Conservation (phyloP, 2,888 invertebrate genomes). For the Andrena hattorfiana region DNA sequence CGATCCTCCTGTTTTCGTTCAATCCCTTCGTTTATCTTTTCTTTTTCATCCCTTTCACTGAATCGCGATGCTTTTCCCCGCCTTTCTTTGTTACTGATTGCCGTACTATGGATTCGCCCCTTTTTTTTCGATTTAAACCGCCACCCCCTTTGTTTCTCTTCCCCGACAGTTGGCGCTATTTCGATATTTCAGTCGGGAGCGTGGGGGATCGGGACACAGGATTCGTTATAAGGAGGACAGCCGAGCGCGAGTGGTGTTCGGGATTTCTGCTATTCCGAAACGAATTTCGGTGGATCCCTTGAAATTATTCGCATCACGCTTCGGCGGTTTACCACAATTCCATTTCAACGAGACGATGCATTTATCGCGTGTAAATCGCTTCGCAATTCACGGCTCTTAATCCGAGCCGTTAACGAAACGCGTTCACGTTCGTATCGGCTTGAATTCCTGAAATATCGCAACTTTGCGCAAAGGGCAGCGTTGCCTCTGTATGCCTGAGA, state of each 20-base stretch:
- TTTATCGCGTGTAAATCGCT: background rate
- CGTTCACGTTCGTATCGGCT: slow-evolving; percentile 21
- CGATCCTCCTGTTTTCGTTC: slow-evolving; percentile 43
- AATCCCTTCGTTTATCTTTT: slow-evolving; percentile 10
- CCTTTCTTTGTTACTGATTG: background rate
- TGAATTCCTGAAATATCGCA: slow-evolving; percentile 52
- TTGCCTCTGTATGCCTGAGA: slow-evolving; percentile 15
- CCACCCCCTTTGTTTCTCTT: background rate
- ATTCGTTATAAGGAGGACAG: background rate
- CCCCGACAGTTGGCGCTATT: background rate
- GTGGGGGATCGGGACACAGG: background rate
- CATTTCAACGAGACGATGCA: background rate
- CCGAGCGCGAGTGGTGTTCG: background rate
- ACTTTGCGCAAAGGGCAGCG: slow-evolving; percentile 22
- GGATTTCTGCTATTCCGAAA: background rate
- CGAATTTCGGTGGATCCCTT: background rate
- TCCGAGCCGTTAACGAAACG: slow-evolving; percentile 25
- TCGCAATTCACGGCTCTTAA: background rate
- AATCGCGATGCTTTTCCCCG: background rate
- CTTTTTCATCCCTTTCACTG: background rate
- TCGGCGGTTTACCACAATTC: background rate
- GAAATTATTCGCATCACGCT: background rate
- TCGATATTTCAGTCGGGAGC: background rate
- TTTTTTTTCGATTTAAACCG: slow-evolving; percentile 8
- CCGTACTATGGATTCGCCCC: background rate